Evolutionary conservation across 2,113 vertebrate species (phyloP).

Genomic region (Artemisiospiza belli): DNA sequence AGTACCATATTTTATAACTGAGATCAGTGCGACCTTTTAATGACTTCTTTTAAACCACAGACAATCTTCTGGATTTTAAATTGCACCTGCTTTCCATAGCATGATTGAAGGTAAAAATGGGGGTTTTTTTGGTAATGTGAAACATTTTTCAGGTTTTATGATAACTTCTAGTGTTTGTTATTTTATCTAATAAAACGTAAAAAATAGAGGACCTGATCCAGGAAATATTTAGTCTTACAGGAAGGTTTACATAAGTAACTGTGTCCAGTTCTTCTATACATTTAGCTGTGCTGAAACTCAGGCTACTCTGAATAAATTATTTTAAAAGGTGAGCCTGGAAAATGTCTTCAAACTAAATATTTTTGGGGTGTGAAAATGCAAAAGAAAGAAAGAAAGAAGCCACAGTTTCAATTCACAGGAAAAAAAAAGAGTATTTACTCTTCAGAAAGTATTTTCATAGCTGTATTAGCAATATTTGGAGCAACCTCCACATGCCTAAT

Average conservation of each 20-base stretch:
- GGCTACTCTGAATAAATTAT: neutral
- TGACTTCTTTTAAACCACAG: neutral
- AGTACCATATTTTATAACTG: neutral
- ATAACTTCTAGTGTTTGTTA: neutral
- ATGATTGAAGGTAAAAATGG: neutral
- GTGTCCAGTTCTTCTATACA: neutral
- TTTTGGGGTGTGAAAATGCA: neutral
- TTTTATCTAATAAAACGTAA: neutral
- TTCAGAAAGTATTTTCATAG: neutral
- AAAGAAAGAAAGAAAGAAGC: neutral
- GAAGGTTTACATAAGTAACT: neutral
- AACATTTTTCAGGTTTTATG: neutral
- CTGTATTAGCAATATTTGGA: slow-evolving; percentile 7
- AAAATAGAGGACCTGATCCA: neutral
- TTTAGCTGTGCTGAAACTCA: neutral
- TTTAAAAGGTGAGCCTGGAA: neutral
- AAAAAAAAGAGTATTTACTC: neutral
- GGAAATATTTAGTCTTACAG: neutral
- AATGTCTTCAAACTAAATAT: neutral
- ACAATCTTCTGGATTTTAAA: neutral
- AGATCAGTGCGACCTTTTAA: neutral
- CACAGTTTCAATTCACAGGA: neutral
- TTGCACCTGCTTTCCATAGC: neutral
- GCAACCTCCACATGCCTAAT: slow-evolving; percentile 10
- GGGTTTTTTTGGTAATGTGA: neutral